Base-by-base conservation (phyloP, 2,797 vertebrate genomes). In the Phrynocephalus guinanensis region DNA sequence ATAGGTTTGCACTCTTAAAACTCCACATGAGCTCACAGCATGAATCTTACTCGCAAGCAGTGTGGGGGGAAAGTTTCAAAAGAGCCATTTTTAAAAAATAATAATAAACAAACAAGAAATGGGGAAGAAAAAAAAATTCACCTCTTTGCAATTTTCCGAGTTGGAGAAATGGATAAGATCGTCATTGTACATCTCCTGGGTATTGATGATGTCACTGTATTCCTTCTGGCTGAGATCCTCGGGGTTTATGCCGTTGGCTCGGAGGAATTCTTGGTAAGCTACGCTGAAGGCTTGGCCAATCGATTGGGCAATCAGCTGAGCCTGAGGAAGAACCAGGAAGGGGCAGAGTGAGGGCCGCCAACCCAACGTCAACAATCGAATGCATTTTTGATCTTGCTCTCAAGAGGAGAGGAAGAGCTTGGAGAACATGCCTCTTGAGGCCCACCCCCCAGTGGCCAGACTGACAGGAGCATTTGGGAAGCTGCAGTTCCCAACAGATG, bases 141-240 rank as follows among this genome's bases (percentile, higher is more conserved):
- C 99, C 98, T 99, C 99, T 97, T 99, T 99, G 96, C 99, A 99
- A 96, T 99, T 99, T 92, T 99, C 99, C 0, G 99, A 99, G 96
- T 99, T 99, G 89, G 99, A 99, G 96, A 99, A 99, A 95, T 99
- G 99, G 95, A 99, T 98, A 91, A 99, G 99, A 94, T 99, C 99
- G 9, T 99, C 99, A 1, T 99, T 99, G 96, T 99, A 99, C 99
- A 99, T 99, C 95, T 99, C 99, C 94, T 99, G 99, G 72, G 99
- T 99, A 93, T 98, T 99, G 96, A 99, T 99, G 96, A 99, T 98
- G 95, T 99, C 99, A 11, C 99, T 99, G 97, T 99, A 99, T 90
- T 99, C 99, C 90, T 99, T 99, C 97, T 99, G 99, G 95, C 99
- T 99, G 94, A 99, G 97, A 95, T 99, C 99, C 92, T 99, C 99